Evolutionary conservation across 2,888 invertebrate species (phyloP), one percentile per base, ranked within the genome.

Genomic region (Hedya salicella): DNA sequence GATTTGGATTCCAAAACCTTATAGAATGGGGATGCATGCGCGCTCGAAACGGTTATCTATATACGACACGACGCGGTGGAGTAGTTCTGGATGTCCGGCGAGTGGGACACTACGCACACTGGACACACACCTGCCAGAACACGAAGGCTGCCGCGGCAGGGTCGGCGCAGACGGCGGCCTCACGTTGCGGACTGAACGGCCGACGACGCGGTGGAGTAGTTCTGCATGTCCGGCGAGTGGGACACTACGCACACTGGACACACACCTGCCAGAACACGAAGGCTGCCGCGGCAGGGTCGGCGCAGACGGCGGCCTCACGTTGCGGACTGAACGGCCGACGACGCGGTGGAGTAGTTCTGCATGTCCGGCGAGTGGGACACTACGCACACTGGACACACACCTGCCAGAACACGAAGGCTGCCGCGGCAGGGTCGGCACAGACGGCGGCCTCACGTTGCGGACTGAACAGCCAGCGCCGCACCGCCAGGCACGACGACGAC

Each of bases 381-480:
- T 36, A 8, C 9, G 2, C 32, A 9, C 1, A 11, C 9, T 3
- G 25, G 25, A 9, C 25, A 25, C 32, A 2, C 72, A 95, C 95
- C 94, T 98, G 97, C 95, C 97, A 97, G 86, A 97, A 97, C 78
- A 97, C 95, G 86, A 96, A 98, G 19, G 96, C 96, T 6, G 96
- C 94, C 9, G 97, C 96, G 78, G 95, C 95, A 63, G 95, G 86
- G 68, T 95, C 95, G 69, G 95, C 95, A 17, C 93, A 93, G 73
- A 95, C 88, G 1, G 80, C 69, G 5, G 82, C 73, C 74, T 95
- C 94, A 8, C 96, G 87, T 79, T 95, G 95, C 71, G 95, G 95
- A 69, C 93, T 91, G 91, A 98, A 98, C 68, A 98, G 87, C 98
- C 98, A 98, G 86, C 96, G 96, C 69, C 97, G 94, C 50, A 99